A percentile compares a stretch with the other conserved stretches of the same genome.
Evolutionary conservation across 2,797 vertebrate species (phyloP).

Genomic region (Pygocentrus nattereri): DNA sequence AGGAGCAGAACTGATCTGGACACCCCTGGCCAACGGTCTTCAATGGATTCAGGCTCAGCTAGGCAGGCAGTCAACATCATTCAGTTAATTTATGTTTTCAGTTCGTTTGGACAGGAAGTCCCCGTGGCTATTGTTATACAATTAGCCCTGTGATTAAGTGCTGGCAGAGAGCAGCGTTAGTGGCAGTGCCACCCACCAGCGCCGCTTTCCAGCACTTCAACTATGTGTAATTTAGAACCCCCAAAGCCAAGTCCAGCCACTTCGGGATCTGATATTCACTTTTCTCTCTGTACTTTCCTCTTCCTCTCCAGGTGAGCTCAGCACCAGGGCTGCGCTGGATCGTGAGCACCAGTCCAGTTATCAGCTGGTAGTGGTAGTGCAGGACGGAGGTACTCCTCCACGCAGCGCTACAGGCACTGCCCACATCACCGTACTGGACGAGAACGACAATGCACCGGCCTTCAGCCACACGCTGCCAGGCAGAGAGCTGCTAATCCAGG

Average conservation of each 20-base stretch:
- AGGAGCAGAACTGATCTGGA: neutral
- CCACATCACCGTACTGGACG: conserved; percentile 90
- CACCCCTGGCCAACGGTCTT: neutral
- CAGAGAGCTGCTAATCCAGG: conserved; percentile 88
- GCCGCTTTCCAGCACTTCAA: neutral
- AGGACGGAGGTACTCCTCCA: conserved; percentile 91
- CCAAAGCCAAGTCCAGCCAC: neutral
- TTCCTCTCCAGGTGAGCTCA: conserved; percentile 88
- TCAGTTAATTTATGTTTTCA: conserved; percentile 18
- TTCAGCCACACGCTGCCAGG: conserved; percentile 85
- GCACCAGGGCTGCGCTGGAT: conserved; percentile 88
- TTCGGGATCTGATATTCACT: neutral
- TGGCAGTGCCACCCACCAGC: conserved; percentile 12
- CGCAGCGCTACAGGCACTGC: conserved; percentile 91
- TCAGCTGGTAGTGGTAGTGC: conserved; percentile 91
- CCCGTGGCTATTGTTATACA: conserved; percentile 17
- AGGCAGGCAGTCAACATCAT: neutral
- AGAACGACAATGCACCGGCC: conserved; percentile 91
- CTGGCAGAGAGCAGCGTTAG: conserved; percentile 10
- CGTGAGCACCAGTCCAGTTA: conserved; percentile 94
- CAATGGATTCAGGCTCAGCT: neutral
- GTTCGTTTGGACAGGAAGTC: conserved; percentile 12
- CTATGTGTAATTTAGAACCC: neutral
- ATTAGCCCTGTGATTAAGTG: conserved; percentile 15
- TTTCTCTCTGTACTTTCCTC: neutral